phyloP scores from a whole-genome alignment of 2,888 invertebrate genomes.

The Cylindroiulus punctatus region DNA sequence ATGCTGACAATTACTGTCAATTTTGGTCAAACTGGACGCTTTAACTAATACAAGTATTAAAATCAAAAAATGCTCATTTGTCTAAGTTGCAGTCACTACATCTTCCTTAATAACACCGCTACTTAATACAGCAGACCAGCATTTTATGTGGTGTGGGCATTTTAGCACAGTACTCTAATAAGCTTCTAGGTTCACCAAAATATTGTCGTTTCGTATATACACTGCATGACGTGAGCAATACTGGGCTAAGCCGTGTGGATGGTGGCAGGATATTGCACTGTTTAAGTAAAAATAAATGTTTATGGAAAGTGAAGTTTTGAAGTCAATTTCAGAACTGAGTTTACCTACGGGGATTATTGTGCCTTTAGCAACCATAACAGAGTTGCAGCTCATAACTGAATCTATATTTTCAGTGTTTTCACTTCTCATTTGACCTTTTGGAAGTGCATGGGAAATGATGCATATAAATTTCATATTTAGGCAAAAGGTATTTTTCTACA shows the following conservation, averaged over 20 bases:
- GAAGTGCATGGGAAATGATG: neutral
- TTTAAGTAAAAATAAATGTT: conserved; percentile 24
- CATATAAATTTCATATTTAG: conserved; percentile 14
- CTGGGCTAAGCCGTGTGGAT: neutral
- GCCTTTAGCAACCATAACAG: neutral
- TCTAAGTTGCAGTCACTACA: too few relatives aligned
- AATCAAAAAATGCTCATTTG: too few relatives aligned
- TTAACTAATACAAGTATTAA: too few relatives aligned
- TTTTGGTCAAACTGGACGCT: too few relatives aligned
- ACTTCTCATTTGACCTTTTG: neutral
- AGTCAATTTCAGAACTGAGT: neutral
- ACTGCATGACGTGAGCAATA: neutral
- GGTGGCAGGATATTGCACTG: neutral
- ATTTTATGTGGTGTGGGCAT: too few relatives aligned
- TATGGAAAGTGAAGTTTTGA: conserved; percentile 3
- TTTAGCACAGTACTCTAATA: too few relatives aligned
- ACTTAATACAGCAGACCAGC: too few relatives aligned
- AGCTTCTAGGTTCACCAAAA: neutral
- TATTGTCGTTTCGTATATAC: neutral
- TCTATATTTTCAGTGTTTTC: neutral
- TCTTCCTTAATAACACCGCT: too few relatives aligned
- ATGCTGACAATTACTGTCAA: too few relatives aligned
- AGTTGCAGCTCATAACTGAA: neutral
- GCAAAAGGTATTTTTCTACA: neutral
- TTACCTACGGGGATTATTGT: neutral